Conservation (phyloP, 2,888 invertebrate species). For the Anorthoa munda region DNA sequence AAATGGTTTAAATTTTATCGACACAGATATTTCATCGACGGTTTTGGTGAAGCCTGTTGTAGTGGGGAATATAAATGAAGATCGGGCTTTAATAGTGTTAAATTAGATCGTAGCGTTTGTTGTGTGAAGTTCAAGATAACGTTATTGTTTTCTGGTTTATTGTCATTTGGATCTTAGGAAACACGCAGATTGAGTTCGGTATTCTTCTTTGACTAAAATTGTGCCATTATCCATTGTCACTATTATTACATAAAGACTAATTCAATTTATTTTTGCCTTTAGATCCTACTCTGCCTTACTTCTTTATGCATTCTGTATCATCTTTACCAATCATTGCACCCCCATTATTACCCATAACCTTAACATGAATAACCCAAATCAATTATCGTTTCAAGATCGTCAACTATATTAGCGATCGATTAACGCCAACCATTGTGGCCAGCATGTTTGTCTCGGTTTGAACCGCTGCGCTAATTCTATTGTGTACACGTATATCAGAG, state of each 20-base stretch:
- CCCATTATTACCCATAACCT: neutral
- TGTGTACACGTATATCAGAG: slow-evolving; percentile 68
- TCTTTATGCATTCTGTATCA: neutral
- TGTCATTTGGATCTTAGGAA: neutral
- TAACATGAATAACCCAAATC: slow-evolving; percentile 33
- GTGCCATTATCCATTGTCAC: too few relatives aligned
- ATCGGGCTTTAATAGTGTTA: neutral
- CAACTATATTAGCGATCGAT: slow-evolving; percentile 62
- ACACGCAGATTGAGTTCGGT: neutral
- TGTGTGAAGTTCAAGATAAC: neutral
- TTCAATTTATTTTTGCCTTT: too few relatives aligned
- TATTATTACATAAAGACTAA: neutral
- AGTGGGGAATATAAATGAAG: neutral
- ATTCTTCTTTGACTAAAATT: neutral
- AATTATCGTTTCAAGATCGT: slow-evolving; percentile 47
- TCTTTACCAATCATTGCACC: neutral
- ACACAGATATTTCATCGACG: slow-evolving; percentile 31
- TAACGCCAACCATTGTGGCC: slow-evolving; percentile 57
- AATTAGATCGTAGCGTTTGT: neutral
- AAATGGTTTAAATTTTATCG: slow-evolving; percentile 52
- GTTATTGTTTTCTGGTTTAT: neutral
- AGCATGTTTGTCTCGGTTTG: slow-evolving; percentile 59
- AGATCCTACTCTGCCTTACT: neutral
- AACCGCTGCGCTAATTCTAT: slow-evolving; percentile 59
- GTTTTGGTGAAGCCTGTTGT: slow-evolving; percentile 11